phyloP scores from a whole-genome alignment of 2,888 invertebrate species.

The Cheilosia vulpina region DNA sequence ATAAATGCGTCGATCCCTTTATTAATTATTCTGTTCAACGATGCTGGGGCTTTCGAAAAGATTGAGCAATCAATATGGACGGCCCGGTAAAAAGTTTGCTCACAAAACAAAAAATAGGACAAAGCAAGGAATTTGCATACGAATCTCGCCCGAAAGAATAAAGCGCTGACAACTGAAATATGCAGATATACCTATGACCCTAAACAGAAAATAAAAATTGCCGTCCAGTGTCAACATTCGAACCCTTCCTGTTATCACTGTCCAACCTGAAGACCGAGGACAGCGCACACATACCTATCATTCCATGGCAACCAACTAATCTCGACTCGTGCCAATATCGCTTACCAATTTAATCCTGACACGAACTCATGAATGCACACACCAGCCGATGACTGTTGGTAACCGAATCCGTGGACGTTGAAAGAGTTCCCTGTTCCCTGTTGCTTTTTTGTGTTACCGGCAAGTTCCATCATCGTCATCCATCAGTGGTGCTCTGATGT shows the following conservation, averaged over 20 bases:
- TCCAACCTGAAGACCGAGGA: slow-evolving; percentile 30
- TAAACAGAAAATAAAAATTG: slow-evolving; percentile 3
- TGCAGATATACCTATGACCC: slow-evolving; percentile 20
- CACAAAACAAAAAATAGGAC: slow-evolving; percentile 36
- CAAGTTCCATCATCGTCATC: slow-evolving; percentile 59
- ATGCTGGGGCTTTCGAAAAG: not conserved
- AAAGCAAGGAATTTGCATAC: slow-evolving; percentile 62
- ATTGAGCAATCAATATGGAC: not conserved
- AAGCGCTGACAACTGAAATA: slow-evolving; percentile 47
- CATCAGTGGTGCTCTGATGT: slow-evolving; percentile 67
- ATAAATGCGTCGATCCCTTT: slow-evolving; percentile 55
- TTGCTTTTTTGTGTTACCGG: slow-evolving; percentile 6
- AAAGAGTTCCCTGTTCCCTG: slow-evolving; percentile 38
- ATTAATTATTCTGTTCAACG: slow-evolving; percentile 61
- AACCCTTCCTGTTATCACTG: slow-evolving; percentile 57
- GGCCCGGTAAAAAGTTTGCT: not conserved
- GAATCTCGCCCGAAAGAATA: slow-evolving; percentile 16
- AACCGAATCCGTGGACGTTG: slow-evolving; percentile 41
- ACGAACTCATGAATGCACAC: slow-evolving; percentile 58
- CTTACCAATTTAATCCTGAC: slow-evolving; percentile 74
- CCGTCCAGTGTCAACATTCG: slow-evolving; percentile 57
- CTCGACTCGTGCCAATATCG: slow-evolving; percentile 75
- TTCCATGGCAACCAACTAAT: slow-evolving; percentile 68
- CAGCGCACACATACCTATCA: slow-evolving; percentile 20
- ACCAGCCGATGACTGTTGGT: slow-evolving; percentile 41